Evolutionary conservation across 2,797 vertebrate species (phyloP).

Genomic region (Microchirus variegatus): DNA sequence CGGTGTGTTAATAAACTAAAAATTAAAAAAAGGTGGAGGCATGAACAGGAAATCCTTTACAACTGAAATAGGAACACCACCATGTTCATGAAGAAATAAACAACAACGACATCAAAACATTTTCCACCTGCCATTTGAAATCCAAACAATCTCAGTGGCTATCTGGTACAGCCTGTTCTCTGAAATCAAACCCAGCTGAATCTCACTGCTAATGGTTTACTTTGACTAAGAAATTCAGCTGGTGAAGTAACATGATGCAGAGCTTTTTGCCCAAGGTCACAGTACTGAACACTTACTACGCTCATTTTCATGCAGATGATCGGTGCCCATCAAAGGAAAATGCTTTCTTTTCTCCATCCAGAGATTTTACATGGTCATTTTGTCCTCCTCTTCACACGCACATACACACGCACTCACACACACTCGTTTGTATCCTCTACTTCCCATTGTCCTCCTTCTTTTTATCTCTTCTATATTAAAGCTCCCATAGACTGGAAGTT

Average conservation of each 20-base stretch:
- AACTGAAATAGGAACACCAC: conserved; percentile 5
- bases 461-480: not conserved
- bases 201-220: conserved; percentile 56
- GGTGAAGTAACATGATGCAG: conserved; percentile 55
- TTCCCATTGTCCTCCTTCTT: not conserved
- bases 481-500: too few species aligned
- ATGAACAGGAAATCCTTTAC: conserved; percentile 4
- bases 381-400: conserved; percentile 1
- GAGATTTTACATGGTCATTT: not conserved
- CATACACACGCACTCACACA: not conserved
- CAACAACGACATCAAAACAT: conserved; percentile 25
- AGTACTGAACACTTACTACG: conserved; percentile 52
- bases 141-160: conserved; percentile 48
- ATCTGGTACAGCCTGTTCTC: conserved; percentile 54
- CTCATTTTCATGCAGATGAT: conserved; percentile 21
- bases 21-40: not conserved
- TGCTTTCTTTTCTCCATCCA: not conserved
- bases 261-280: conserved; percentile 52
- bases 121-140: conserved; percentile 38
- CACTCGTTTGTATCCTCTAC: not conserved
- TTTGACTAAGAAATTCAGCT: conserved; percentile 54
- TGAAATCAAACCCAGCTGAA: conserved; percentile 74
- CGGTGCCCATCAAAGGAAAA: conserved; percentile 12
- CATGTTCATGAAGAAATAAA: conserved; percentile 18
- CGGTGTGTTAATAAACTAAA: not conserved